Conservation (phyloP, 2,113 vertebrate species). For the Thermophis baileyi region DNA sequence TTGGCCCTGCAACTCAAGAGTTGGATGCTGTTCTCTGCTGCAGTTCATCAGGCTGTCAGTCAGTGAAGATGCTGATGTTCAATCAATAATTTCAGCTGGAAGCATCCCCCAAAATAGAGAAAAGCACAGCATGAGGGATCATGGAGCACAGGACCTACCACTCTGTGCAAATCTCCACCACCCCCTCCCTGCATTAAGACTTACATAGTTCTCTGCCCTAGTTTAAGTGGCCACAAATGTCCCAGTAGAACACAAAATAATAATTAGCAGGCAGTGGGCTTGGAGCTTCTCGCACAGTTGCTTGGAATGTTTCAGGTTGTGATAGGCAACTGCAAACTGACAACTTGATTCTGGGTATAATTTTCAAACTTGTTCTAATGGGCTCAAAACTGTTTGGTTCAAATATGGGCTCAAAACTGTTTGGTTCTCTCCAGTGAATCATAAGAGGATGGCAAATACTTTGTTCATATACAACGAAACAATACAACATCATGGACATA, state of each 20-base stretch:
- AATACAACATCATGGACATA: not conserved
- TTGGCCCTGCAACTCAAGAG: constrained; percentile 2
- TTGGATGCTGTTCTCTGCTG: not conserved
- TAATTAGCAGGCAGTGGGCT: not conserved
- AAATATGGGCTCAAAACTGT: not conserved
- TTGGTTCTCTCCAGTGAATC: not conserved
- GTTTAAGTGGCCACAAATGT: not conserved
- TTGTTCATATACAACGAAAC: not conserved
- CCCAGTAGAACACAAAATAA: not conserved
- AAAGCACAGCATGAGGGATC: not conserved
- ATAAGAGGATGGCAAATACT: not conserved
- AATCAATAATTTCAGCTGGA: constrained; percentile 18
- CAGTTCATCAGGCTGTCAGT: constrained; percentile 8
- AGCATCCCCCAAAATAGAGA: not conserved
- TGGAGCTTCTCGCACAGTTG: not conserved
- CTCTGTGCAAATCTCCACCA: not conserved
- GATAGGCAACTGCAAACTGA: not conserved
- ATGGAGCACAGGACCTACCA: not conserved
- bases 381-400: not conserved
- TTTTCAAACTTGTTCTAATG: not conserved
- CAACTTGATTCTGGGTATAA: not conserved
- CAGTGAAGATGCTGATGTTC: constrained; percentile 5
- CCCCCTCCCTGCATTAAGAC: not conserved
- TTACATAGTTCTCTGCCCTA: not conserved
- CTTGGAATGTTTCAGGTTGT: not conserved